Base-by-base conservation (phyloP, 1,140 invertebrate genomes). In the Meteorus sp. region DNA sequence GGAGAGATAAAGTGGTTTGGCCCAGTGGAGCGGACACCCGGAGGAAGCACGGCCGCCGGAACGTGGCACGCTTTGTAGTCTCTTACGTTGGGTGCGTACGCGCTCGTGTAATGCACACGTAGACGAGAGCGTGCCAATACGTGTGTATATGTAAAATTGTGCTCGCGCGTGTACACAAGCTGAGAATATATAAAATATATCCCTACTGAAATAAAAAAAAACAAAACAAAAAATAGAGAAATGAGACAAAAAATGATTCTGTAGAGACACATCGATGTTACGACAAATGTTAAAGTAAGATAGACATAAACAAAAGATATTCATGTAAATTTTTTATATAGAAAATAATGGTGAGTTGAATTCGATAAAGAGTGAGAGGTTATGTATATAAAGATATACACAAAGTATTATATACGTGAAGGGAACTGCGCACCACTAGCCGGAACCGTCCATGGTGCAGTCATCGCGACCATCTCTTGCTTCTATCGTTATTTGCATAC, bases 11-110 rank as follows among this genome's bases (percentile, higher is more conserved):
- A n/a, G 72, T 76, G 72, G 75, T 71, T 75, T 79, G 77, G 77
- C 77, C 76, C 77, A 79, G 65, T 79, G 76, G 77, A 79, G 77
- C 77, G 77, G 65, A 78, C 75, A 78, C 77, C 77, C 77, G 77
- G 76, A 78, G 77, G 77, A 79, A 79, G 74, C 76, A 77, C 76
- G 71, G 66, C 74, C 75, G 75, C 70, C 77, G 71, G 77, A 78
- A 77, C 74, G 73, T 76, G 74, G 75, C 77, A 78, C 77, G 76
- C 74, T 79, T 77, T 75, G 76, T 77, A 73, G 70, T 60, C 67
- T 70, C 68, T 61, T 60, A 43, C 60, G 60, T 50, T 35, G 27
- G 31, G 6, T 20, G 25, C 52, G 15, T 56, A 51, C 51, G 19
- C 15, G 35, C 43, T 54, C 23, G 19, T 35, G 20, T 50, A 25